Evolutionary conservation across 1,140 invertebrate genomes (phyloP), one percentile per base, ranked within the genome.

Genomic region (Plectrocnemia conspersa): DNA sequence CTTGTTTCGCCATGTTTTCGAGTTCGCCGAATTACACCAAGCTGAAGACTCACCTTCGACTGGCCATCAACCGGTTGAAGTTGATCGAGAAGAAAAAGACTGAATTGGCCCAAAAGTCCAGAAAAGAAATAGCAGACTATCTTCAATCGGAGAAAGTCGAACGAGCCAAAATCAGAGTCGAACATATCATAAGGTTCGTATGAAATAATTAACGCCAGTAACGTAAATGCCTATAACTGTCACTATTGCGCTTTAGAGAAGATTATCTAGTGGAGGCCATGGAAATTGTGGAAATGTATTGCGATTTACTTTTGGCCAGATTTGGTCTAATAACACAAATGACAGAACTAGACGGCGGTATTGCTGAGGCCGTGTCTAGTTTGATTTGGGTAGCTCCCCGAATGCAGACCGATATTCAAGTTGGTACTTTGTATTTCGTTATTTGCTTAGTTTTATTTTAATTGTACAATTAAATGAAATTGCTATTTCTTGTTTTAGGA

Each of bases 251-350:
- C 66, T 75, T 21, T 57, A 83, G 97, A 19, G 97, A 99, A 77
- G 97, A 99, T 76, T 99, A 99, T 71, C 81, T 98, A 72, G 95
- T 99, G 1, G 97, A 99, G 76, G 96, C 96, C 0, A 96, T 98
- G 88, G 97, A 99, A 81, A 79, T 99, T 38, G 80, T 99, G 2
- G 97, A 99, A 79, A 98, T 98, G 93, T 99, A 96, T 69, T 98
- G 96, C 76, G 97, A 99, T 77, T 73, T 99, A 16, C 71, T 99
- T n/a, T 73, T 99, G 13, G 95, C 97, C 2, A 80, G 96, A 68
- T 99, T 98, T 77, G 97, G 97, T 11, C 77, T 99, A 1, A 86
- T 99, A 42, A 91, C 97, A 61, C 94, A 98, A 75, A 95, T 97
- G 86, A 98, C 97, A 82, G 91, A 90, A 57, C 66, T 99, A 3